phyloP scores from a whole-genome alignment of 1,140 invertebrate genomes.

The Brachystomella parvula region DNA sequence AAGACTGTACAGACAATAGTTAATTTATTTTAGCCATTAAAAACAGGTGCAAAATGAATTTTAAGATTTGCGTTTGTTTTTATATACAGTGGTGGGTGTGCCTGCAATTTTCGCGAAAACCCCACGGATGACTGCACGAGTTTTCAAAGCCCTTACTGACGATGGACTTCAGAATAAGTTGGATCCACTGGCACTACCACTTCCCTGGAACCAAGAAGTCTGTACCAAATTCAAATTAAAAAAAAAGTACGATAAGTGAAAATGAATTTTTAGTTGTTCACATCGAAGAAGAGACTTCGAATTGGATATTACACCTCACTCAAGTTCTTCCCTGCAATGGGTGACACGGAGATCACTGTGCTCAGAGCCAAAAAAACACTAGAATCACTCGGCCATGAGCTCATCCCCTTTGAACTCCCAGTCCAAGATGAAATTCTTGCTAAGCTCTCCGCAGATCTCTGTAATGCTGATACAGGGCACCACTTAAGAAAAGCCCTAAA shows the following conservation, averaged over 20 bases:
- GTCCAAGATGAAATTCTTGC: slow-evolving; percentile 13
- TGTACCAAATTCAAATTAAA: not conserved
- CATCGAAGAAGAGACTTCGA: slow-evolving; percentile 16
- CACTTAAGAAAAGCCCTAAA: slow-evolving; percentile 1
- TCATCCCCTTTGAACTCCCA: slow-evolving; percentile 27
- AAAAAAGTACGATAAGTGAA: not conserved
- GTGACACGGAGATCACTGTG: slow-evolving; percentile 24
- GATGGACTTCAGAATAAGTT: slow-evolving; percentile 26
- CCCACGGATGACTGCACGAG: not conserved
- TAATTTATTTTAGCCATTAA: not conserved
- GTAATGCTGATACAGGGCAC: slow-evolving; percentile 23
- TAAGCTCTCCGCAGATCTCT: slow-evolving; percentile 10
- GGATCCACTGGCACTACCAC: slow-evolving; percentile 31
- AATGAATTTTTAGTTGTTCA: slow-evolving; percentile 14
- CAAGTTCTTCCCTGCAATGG: slow-evolving; percentile 22
- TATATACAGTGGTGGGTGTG: slow-evolving; percentile 14
- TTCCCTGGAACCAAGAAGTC: slow-evolving; percentile 34
- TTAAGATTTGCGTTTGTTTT: not conserved
- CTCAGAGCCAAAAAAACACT: slow-evolving; percentile 21
- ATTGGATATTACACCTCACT: slow-evolving; percentile 28
- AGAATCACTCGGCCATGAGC: slow-evolving; percentile 25
- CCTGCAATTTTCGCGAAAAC: slow-evolving; percentile 14
- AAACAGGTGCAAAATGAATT: not conserved
- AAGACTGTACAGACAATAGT: no score
- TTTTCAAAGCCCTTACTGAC: slow-evolving; percentile 26